Evolutionary conservation across 1,140 invertebrate genomes (phyloP), one percentile per base, ranked within the genome.

Genomic region (Frieseomelitta varia): DNA sequence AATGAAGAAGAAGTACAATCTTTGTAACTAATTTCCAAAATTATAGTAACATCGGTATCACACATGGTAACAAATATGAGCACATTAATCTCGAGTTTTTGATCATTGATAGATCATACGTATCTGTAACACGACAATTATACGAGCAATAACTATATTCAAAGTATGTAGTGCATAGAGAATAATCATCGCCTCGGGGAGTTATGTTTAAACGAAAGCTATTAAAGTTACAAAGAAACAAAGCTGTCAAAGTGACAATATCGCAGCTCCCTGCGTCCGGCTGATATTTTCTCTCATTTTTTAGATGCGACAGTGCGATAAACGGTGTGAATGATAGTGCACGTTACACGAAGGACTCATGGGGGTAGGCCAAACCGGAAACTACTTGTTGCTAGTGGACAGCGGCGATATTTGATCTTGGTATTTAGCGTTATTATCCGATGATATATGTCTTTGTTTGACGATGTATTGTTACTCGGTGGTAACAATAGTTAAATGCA

Each of bases 321-420:
- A 75, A 56, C 55, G 55, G 30, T 34, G 73, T 75, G 56, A 75
- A 75, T 75, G 55, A 75, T 75, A 56, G 73, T 58, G 73, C 51
- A 15, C 73, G 27, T 75, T 56, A 56, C 73, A n/a, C 27, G 19
- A 75, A 56, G 53, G 19, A 58, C 34, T 53, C 30, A 75, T 34
- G 27, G 53, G 73, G 73, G 73, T 75, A 58, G 73, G 56, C 58
- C 58, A 34, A 75, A 58, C 73, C n/a, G 53, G n/a, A 34, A 58
- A 75, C 53, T 39, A 53, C 53, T 58, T 75, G 58, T 75, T 75
- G 55, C 73, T 24, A 4, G 34, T 47, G 53, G 73, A 75, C 73
- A 75, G 21, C 27, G 27, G n/a, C 6, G 73, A 75, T 75, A 75
- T 56, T 58, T 34, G 73, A 75, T 75, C 73, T 75, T 3, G 19